Evolutionary conservation across 2,797 vertebrate species (phyloP).

Genomic region (Sebastes variabilis): DNA sequence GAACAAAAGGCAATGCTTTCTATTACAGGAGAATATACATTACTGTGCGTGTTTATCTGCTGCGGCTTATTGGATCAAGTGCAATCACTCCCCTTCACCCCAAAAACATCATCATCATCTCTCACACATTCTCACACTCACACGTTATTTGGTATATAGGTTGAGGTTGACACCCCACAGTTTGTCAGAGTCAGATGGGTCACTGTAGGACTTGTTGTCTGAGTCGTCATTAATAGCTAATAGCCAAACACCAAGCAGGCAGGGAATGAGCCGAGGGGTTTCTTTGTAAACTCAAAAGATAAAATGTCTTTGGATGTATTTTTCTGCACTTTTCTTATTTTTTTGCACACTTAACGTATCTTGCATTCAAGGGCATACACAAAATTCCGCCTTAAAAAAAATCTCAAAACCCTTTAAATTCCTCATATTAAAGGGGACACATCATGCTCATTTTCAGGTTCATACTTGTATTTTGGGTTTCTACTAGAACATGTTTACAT

Average conservation of each 20-base stretch:
- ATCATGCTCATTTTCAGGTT: too few species aligned
- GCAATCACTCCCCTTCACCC: neutral
- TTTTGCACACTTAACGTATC: neutral
- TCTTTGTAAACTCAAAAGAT: neutral
- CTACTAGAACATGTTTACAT: too few species aligned
- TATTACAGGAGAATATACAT: neutral
- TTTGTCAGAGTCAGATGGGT: slow-evolving; percentile 75
- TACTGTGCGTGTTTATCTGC: slow-evolving; percentile 45
- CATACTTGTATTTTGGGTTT: too few species aligned
- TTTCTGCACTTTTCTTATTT: too few species aligned
- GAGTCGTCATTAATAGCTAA: slow-evolving; percentile 77
- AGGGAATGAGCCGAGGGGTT: neutral
- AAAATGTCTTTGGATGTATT: neutral
- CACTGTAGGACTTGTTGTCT: slow-evolving; percentile 69
- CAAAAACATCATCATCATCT: neutral
- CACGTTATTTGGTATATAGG: slow-evolving; percentile 39
- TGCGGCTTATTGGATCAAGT: slow-evolving; percentile 6
- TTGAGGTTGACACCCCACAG: slow-evolving; percentile 38
- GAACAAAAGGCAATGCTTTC: neutral
- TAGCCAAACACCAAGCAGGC: slow-evolving; percentile 34
- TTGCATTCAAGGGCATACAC: neutral
- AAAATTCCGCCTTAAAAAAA: neutral
- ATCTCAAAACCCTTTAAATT: neutral
- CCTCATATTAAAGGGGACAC: neutral
- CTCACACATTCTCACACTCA: neutral